Percentiles rank a stretch among this genome's conserved stretches.
These are phyloP conservation scores for Trinorchestia longiramus DNA, from an alignment of 1,140 invertebrate genomes.

Conservation along the genomic window DNA sequence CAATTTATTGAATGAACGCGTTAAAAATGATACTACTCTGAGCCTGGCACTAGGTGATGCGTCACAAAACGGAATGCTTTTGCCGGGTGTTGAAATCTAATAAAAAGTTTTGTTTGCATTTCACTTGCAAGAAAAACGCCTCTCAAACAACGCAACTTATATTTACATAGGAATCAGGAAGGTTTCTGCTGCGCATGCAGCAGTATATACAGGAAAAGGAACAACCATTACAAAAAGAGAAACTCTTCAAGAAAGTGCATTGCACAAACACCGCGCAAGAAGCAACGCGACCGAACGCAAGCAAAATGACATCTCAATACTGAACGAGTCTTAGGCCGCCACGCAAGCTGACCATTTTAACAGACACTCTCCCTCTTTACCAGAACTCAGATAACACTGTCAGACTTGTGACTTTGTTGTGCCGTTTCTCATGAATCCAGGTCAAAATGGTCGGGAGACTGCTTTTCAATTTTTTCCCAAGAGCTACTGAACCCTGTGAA, in stretches of 20 bases:
- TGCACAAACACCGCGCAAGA: not conserved
- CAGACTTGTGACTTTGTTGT: not conserved
- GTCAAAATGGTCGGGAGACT: not conserved
- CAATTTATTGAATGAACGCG: not conserved
- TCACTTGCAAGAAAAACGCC: not conserved
- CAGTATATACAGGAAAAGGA: slow-evolving; percentile 16
- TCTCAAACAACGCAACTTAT: not conserved
- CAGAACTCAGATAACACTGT: not conserved
- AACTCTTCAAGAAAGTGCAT: not conserved
- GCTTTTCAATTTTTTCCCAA: not conserved
- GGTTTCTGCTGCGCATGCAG: not conserved
- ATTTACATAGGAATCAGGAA: slow-evolving; percentile 23
- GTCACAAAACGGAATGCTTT: not conserved
- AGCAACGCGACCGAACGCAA: not conserved
- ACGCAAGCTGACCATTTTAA: not conserved
- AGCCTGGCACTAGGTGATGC: not conserved
- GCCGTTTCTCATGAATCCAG: not conserved
- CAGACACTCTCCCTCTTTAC: not conserved
- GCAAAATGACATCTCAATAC: not conserved
- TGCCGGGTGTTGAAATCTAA: not conserved
- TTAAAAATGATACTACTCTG: not conserved
- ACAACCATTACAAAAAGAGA: not conserved
- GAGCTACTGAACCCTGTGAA: not conserved
- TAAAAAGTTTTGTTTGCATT: not conserved
- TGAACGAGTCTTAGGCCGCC: not conserved